Conservation (phyloP, 1,140 invertebrate species). For the Drosophila subpulchrella region DNA sequence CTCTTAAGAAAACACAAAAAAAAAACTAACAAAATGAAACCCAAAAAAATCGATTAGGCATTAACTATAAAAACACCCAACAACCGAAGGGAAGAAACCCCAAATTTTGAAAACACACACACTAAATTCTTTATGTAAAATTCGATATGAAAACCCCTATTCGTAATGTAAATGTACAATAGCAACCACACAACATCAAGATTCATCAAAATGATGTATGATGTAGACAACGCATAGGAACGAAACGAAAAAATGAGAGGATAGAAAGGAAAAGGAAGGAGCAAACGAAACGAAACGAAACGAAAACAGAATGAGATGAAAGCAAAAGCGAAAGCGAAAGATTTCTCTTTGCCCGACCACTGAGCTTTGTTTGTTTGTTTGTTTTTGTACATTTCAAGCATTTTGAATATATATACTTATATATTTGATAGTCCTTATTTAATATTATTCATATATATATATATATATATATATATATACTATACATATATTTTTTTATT, state of each 20-base stretch:
- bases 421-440: slow-evolving; percentile 51
- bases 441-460: slow-evolving; percentile 48
- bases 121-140: slow-evolving; percentile 47
- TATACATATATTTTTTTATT: slow-evolving; percentile 53
- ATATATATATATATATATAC: slow-evolving; percentile 32
- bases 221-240: slow-evolving; percentile 48
- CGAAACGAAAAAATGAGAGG: slow-evolving; percentile 37
- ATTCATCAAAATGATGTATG: slow-evolving; percentile 45
- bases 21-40: slow-evolving; percentile 44
- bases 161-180: slow-evolving; percentile 47
- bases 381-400: slow-evolving; percentile 60
- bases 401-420: slow-evolving; percentile 51
- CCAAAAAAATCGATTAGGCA: slow-evolving; percentile 42
- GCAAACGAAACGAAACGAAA: slow-evolving; percentile 30
- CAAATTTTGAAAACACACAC: slow-evolving; percentile 27
- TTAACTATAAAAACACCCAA: slow-evolving; percentile 38
- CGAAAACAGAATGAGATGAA: slow-evolving; percentile 10
- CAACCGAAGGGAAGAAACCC: slow-evolving; percentile 10
- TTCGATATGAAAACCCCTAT: slow-evolving; percentile 36
- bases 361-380: slow-evolving; percentile 42
- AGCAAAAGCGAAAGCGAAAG: neutral
- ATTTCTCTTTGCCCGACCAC: slow-evolving; percentile 19
- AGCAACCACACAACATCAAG: slow-evolving; percentile 26
- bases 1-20: slow-evolving; percentile 16
- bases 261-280: slow-evolving; percentile 30